Percentiles rank a stretch among this genome's conserved stretches.
phyloP scores from a whole-genome alignment of 2,797 vertebrate genomes.

The Protosalanx chinensis region DNA sequence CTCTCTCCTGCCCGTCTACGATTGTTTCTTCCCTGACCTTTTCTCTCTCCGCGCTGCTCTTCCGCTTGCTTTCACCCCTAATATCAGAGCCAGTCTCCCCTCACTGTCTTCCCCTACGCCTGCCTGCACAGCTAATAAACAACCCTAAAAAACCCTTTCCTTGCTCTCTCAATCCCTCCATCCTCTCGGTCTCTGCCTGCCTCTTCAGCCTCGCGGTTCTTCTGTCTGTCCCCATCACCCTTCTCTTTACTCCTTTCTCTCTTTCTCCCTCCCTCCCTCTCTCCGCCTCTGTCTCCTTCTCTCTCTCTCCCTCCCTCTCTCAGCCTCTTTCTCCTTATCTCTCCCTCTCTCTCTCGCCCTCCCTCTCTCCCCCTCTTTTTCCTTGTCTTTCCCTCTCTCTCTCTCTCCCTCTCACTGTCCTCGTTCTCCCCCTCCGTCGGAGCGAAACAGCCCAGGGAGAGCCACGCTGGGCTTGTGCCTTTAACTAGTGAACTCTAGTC shows the following conservation, averaged over 20 bases:
- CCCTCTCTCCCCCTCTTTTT: constrained; percentile 15
- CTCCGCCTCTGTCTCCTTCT: no score
- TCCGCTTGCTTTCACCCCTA: constrained; percentile 37
- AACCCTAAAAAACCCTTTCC: constrained; percentile 19
- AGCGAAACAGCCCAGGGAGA: constrained; percentile 41
- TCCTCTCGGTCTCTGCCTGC: background rate
- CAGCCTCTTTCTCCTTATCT: background rate
- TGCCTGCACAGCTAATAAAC: constrained; percentile 22
- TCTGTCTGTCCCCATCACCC: constrained; percentile 13
- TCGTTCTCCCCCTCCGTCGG: constrained; percentile 35
- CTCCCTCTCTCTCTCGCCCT: background rate
- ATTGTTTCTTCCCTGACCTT: constrained; percentile 34
- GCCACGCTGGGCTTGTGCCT: constrained; percentile 37
- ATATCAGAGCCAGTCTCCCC: constrained; percentile 19
- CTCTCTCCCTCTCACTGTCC: constrained; percentile 15
- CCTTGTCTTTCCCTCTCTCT: background rate
- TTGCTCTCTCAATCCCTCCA: constrained; percentile 32
- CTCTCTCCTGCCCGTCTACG: background rate
- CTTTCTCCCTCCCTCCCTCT: background rate
- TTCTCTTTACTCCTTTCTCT: background rate
- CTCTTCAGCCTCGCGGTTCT: constrained; percentile 4
- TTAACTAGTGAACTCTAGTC: constrained; percentile 47
- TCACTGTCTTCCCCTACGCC: constrained; percentile 9
- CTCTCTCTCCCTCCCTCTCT: background rate
- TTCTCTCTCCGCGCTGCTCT: constrained; percentile 30